Evolutionary conservation across 2,888 invertebrate species (phyloP).

Genomic region (Eumacrocentrus americanus): DNA sequence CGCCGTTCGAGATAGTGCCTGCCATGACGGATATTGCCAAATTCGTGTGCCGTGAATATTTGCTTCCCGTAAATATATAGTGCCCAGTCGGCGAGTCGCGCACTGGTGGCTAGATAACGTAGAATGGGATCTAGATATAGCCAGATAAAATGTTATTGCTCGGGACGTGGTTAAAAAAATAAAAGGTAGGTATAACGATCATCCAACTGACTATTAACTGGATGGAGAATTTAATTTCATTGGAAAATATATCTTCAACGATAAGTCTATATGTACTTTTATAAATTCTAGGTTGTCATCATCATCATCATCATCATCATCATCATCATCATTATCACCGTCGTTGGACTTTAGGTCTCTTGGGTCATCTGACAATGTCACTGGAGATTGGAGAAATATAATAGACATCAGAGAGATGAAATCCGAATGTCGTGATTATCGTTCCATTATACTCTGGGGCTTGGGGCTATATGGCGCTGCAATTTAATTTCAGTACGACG

Average conservation of each 20-base stretch:
- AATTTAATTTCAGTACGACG: conserved; percentile 11
- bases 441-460: background rate
- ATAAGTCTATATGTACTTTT: background rate
- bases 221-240: conserved; percentile 2
- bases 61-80: conserved; percentile 37
- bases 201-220: background rate
- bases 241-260: background rate
- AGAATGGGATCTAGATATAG: conserved; percentile 15
- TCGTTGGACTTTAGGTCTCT: background rate
- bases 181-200: background rate
- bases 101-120: conserved; percentile 19
- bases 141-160: conserved; percentile 22
- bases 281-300: background rate
- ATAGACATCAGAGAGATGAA: background rate
- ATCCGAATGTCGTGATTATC: conserved; percentile 1
- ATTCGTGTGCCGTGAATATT: conserved; percentile 49
- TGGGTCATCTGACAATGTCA: background rate
- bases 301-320: background rate
- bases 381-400: background rate
- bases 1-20: conserved; percentile 34
- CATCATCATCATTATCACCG: background rate
- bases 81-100: background rate
- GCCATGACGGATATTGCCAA: conserved; percentile 49
- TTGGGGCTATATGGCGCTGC: background rate
- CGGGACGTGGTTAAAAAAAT: background rate